Conservation (phyloP, 2,113 vertebrate genomes). For the Psophia crepitans region DNA sequence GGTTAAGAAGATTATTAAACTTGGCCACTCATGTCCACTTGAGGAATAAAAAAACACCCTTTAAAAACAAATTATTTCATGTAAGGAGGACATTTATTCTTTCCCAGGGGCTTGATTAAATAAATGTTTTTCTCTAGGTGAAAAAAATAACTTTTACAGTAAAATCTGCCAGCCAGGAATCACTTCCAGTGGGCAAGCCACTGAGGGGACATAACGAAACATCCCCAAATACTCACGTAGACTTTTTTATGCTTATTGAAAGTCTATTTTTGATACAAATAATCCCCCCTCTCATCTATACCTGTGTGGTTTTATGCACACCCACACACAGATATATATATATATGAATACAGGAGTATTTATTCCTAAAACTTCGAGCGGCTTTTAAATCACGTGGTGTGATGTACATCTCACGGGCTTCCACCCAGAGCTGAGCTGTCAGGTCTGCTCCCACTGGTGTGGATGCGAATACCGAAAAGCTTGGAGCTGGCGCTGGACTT, state of each 20-base stretch:
- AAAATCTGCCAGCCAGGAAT: not conserved
- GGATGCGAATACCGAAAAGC: not conserved
- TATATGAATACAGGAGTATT: not conserved
- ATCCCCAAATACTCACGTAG: not conserved
- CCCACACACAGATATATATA: not conserved
- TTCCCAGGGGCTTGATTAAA: not conserved
- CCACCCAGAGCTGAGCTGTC: not conserved
- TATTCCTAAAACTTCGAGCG: not conserved
- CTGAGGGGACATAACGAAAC: not conserved
- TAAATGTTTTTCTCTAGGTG: not conserved
- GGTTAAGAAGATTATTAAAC: not conserved
- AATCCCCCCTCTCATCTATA: not conserved
- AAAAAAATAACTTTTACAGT: not conserved
- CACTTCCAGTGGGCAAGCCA: not conserved
- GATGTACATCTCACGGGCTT: not conserved
- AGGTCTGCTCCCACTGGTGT: not conserved
- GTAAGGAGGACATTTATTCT: not conserved
- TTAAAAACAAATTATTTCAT: not conserved
- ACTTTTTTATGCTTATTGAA: not conserved
- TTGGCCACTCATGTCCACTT: not conserved
- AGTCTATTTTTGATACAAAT: not conserved
- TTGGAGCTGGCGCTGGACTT: not conserved
- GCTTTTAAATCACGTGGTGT: not conserved
- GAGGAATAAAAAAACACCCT: not conserved
- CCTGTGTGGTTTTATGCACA: not conserved